Conservation (phyloP, 64 coral and sea anemone genomes). For the Acropora tenuis region DNA sequence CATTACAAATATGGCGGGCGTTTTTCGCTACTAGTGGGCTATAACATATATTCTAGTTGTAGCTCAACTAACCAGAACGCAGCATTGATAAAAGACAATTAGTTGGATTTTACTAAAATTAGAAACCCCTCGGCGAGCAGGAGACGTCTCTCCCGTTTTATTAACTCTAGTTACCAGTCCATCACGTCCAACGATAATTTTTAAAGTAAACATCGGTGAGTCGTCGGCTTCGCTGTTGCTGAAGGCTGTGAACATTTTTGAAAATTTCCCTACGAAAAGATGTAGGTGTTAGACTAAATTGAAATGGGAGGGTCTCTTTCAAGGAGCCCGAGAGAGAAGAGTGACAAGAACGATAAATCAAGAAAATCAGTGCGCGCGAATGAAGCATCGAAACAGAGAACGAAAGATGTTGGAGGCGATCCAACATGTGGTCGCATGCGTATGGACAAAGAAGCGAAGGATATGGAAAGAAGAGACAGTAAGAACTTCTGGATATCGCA, state of each 20-base stretch:
- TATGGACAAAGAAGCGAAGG: neutral
- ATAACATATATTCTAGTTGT: too few species aligned
- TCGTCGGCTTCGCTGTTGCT: neutral
- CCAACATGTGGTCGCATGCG: neutral
- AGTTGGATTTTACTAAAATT: too few species aligned
- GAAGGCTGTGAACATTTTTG: neutral
- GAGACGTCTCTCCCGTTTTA: too few species aligned
- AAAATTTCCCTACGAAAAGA: neutral
- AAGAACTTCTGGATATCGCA: conserved; percentile 90
- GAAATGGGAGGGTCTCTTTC: conserved; percentile 33
- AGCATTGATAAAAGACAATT: too few species aligned
- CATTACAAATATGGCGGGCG: too few species aligned
- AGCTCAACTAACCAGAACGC: too few species aligned
- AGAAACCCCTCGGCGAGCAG: too few species aligned
- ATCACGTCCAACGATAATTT: neutral
- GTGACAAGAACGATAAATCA: neutral
- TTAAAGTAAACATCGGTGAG: neutral
- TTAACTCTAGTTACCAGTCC: neutral
- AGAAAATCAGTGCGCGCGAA: neutral
- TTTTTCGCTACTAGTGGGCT: too few species aligned
- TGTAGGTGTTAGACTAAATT: neutral
- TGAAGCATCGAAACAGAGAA: neutral
- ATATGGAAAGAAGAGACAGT: conserved; percentile 74
- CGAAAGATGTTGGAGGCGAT: neutral
- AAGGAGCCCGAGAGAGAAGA: conserved; percentile 31